phyloP scores from a whole-genome alignment of 2,888 invertebrate species.

The Stegophylla sp. region DNA sequence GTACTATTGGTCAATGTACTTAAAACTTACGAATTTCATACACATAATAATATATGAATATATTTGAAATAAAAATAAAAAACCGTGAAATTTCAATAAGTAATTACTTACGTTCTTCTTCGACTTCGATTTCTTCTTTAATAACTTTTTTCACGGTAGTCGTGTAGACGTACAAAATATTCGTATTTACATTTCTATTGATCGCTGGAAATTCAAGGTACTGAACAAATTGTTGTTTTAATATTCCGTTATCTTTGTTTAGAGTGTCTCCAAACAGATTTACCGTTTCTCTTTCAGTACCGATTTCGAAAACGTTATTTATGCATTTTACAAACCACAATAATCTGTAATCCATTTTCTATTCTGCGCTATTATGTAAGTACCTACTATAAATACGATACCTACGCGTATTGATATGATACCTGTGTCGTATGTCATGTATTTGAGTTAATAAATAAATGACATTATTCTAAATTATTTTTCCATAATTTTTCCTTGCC shows the following conservation, averaged over 20 bases:
- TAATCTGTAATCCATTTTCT: slow-evolving; percentile 36
- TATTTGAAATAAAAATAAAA: too few species aligned
- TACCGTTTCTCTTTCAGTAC: slow-evolving; percentile 14
- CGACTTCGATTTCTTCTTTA: slow-evolving; percentile 45
- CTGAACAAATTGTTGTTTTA: slow-evolving; percentile 25
- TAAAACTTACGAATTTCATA: too few species aligned
- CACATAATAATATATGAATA: too few species aligned
- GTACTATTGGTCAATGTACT: too few species aligned
- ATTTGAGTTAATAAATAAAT: too few species aligned
- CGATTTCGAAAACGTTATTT: slow-evolving; percentile 52
- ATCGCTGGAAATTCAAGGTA: slow-evolving; percentile 24
- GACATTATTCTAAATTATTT: too few species aligned
- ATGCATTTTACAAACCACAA: slow-evolving; percentile 53
- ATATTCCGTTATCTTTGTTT: slow-evolving; percentile 10
- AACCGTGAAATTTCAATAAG: too few species aligned
- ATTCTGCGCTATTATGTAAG: background rate
- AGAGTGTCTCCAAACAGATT: slow-evolving; percentile 32
- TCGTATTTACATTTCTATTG: slow-evolving; percentile 1
- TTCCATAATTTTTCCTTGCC: too few species aligned
- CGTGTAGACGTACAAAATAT: slow-evolving; percentile 35
- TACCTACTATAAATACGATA: background rate
- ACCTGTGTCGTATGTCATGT: too few species aligned
- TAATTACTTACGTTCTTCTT: slow-evolving; percentile 47
- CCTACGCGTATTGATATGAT: too few species aligned
- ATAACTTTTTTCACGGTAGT: slow-evolving; percentile 37